Percentiles rank a stretch among this genome's conserved stretches.
phyloP scores from a whole-genome alignment of 2,888 invertebrate genomes.

The Eupithecia dodoneata region DNA sequence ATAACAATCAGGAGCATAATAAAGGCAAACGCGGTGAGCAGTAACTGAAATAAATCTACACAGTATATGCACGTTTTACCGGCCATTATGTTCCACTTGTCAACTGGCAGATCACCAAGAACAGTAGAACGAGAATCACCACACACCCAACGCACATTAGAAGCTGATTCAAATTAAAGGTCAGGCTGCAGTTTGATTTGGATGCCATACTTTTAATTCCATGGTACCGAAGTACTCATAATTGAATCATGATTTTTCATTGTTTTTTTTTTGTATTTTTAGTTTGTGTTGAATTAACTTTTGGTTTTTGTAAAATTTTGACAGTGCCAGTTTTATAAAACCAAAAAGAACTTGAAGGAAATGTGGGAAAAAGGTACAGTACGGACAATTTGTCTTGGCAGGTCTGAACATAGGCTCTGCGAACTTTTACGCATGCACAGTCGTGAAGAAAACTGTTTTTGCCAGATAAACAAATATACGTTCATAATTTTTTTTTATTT shows the following conservation, averaged over 20 bases:
- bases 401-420: too few species aligned
- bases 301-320: constrained; percentile 11
- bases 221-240: constrained; percentile 43
- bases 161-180: constrained; percentile 67
- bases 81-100: constrained; percentile 60
- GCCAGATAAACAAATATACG: too few species aligned
- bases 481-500: too few species aligned
- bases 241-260: not conserved
- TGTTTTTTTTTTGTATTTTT: constrained; percentile 18
- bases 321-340: constrained; percentile 10
- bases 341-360: not conserved
- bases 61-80: constrained; percentile 49
- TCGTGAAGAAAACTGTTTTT: too few species aligned
- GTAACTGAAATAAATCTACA: constrained; percentile 61
- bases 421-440: too few species aligned
- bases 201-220: constrained; percentile 22
- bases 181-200: constrained; percentile 47
- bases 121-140: constrained; percentile 65
- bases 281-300: constrained; percentile 8
- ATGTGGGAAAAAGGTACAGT: not conserved
- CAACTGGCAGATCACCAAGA: constrained; percentile 68
- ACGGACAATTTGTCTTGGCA: too few species aligned
- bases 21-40: constrained; percentile 67
- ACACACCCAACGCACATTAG: constrained; percentile 69
- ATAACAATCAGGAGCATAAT: constrained; percentile 64